phyloP scores from a whole-genome alignment of 2,888 invertebrate species.

The Formica aserva region DNA sequence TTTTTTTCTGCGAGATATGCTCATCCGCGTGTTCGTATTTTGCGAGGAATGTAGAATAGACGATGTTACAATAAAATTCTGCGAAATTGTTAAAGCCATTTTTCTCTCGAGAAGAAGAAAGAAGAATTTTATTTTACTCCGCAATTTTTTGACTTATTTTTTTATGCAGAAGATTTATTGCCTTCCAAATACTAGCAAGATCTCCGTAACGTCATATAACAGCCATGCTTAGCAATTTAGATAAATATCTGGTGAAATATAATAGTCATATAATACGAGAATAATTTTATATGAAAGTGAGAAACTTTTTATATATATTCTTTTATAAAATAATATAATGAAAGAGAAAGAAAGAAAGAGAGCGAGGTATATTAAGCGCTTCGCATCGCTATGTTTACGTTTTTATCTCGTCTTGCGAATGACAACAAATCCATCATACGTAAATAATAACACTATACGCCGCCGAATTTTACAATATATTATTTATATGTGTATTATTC shows the following conservation, averaged over 20 bases:
- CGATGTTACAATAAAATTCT: not conserved
- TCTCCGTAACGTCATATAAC: not conserved
- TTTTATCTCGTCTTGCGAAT: too few species aligned
- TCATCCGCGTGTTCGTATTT: not conserved
- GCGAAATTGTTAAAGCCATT: not conserved
- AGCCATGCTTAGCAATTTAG: not conserved
- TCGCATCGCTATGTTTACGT: too few species aligned
- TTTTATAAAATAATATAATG: not conserved
- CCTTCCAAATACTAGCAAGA: not conserved
- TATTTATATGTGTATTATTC: too few species aligned
- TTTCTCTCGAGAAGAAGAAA: conserved; percentile 1
- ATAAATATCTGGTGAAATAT: not conserved
- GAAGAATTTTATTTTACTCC: not conserved
- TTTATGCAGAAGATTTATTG: not conserved
- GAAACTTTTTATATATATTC: not conserved
- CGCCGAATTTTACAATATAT: too few species aligned
- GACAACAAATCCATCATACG: too few species aligned
- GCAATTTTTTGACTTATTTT: conserved; percentile 28
- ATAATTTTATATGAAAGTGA: not conserved
- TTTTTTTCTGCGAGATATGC: not conserved
- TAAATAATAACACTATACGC: too few species aligned
- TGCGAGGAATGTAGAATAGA: too few species aligned
- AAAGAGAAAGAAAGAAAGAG: too few species aligned
- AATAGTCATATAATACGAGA: not conserved
- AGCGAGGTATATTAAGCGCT: too few species aligned